A percentile compares a stretch with the other conserved stretches of the same genome.
Evolutionary conservation across 2,797 vertebrate species (phyloP).

Genomic region (Eutrigla gurnardus): DNA sequence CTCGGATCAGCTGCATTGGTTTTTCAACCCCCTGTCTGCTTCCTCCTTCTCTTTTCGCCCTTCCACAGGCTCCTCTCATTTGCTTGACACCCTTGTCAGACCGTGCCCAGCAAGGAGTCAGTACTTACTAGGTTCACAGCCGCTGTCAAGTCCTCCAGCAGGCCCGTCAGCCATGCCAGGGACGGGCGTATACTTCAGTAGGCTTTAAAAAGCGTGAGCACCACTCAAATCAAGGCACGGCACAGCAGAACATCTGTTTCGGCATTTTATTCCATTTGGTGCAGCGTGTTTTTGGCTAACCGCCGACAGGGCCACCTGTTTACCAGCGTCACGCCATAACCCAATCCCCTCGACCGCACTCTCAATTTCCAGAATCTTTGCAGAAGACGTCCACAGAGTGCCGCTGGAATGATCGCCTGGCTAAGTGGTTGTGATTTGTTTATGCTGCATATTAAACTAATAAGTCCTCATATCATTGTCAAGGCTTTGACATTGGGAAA

Average conservation of each 20-base stretch:
- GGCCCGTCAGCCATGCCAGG: constrained; percentile 55
- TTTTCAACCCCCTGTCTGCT: constrained; percentile 48
- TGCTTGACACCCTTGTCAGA: constrained; percentile 77
- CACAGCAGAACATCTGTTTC: constrained; percentile 75
- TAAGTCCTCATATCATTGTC: constrained; percentile 76
- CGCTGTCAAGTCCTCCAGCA: constrained; percentile 69
- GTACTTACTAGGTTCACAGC: constrained; percentile 73
- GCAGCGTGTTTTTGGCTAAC: constrained; percentile 63
- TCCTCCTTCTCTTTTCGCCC: constrained; percentile 37
- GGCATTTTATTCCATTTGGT: constrained; percentile 77
- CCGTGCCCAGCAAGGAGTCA: constrained; percentile 60
- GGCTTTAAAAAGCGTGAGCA: constrained; percentile 68
- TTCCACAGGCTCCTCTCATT: constrained; percentile 68
- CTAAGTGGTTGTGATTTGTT: constrained; percentile 83
- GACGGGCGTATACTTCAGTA: constrained; percentile 53
- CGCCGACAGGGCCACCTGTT: constrained; percentile 76
- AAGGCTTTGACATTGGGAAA: constrained; percentile 65
- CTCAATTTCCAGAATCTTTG: constrained; percentile 64
- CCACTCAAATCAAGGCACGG: constrained; percentile 70
- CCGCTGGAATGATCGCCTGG: constrained; percentile 68
- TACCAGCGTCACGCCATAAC: constrained; percentile 47
- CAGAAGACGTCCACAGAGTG: constrained; percentile 64
- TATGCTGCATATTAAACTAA: constrained; percentile 78
- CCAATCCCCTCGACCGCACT: constrained; percentile 56
- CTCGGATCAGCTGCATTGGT: constrained; percentile 54